Base-by-base conservation (phyloP, 2,113 vertebrate species). In the Sylvilagus bachmani region DNA sequence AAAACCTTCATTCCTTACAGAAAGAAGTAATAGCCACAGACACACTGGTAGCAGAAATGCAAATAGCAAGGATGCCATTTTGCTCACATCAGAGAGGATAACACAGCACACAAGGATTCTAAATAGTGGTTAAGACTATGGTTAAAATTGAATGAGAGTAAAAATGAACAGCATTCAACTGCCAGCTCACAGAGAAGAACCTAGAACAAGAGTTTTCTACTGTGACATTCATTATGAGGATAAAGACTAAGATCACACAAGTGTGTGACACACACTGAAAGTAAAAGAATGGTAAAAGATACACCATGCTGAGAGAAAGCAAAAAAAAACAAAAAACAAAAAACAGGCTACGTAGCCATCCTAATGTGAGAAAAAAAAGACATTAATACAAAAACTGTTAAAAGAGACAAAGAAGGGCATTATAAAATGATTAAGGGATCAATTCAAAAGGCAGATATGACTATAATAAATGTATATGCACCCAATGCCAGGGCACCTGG, bases 1-100 rank as follows among this genome's bases (percentile, higher is more conserved):
- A 87, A 91, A 93, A 81, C 17, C 74, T 77, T 84, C 74, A 69
- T 85, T 74, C 64, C 44, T 92, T 77, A 64, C 14, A 74, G 36
- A 78, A 81, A 44, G 44, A 44, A 44, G 29, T 53, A 73, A 36
- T 74, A 83, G 89, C 80, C 38, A 38, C 33, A 71, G 33, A 64
- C 79, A 67, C 29, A 64, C 88, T 22, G 17, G 25, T 61, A 89
- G 92, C 27, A 70, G n/a, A 82, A 86, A 58, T 29, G 44, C 53
- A 82, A 75, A 89, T 10, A 82, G 66, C 55, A 85, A 13, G 21
- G 13, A n/a, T 7, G 11, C 14, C 44, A 44, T 86, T 89, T 10
- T 80, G 66, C 12, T 89, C 85, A 83, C 0, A 5, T 90, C 73
- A 64, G 53, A 86, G 51, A 64, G 49, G 58, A 36, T 33, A 86